Conservation (phyloP, 2,888 invertebrate species). For the Lepidonotus clava region DNA sequence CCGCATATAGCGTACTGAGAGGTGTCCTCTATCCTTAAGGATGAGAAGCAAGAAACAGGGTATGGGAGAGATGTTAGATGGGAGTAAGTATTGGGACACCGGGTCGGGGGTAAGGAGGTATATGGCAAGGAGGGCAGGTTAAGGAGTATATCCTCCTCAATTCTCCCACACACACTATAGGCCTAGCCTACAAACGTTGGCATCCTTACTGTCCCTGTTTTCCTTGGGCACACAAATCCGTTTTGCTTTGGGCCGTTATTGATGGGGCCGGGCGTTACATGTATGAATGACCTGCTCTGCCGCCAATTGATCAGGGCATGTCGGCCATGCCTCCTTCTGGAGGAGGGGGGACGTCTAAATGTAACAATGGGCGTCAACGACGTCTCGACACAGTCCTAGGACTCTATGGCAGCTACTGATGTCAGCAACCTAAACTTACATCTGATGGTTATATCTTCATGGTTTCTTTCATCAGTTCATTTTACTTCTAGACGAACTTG, state of each 20-base stretch:
- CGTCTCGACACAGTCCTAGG: too few species aligned
- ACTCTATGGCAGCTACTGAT: too few species aligned
- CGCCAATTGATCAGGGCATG: slow-evolving; percentile 9
- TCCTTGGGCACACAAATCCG: slow-evolving; percentile 15
- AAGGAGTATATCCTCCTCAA: not conserved
- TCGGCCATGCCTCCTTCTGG: not conserved
- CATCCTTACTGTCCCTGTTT: not conserved
- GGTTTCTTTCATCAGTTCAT: too few species aligned
- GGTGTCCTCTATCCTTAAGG: too few species aligned
- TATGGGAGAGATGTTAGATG: not conserved
- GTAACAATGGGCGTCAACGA: not conserved
- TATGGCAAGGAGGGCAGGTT: not conserved
- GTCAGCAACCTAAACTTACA: not conserved
- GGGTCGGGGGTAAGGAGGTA: not conserved
- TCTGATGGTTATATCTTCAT: too few species aligned
- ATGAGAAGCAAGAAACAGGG: not conserved
- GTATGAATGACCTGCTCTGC: slow-evolving; percentile 37
- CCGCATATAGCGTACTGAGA: too few species aligned
- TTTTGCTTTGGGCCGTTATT: slow-evolving; percentile 34
- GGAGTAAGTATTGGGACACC: not conserved
- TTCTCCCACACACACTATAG: not conserved
- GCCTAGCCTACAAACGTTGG: not conserved
- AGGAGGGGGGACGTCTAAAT: slow-evolving; percentile 1
- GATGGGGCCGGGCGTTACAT: slow-evolving; percentile 16
- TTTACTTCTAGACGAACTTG: too few species aligned